Evolutionary conservation across 2,888 invertebrate genomes (phyloP), one percentile per base, ranked within the genome.

Genomic region (Odontothrips loti): DNA sequence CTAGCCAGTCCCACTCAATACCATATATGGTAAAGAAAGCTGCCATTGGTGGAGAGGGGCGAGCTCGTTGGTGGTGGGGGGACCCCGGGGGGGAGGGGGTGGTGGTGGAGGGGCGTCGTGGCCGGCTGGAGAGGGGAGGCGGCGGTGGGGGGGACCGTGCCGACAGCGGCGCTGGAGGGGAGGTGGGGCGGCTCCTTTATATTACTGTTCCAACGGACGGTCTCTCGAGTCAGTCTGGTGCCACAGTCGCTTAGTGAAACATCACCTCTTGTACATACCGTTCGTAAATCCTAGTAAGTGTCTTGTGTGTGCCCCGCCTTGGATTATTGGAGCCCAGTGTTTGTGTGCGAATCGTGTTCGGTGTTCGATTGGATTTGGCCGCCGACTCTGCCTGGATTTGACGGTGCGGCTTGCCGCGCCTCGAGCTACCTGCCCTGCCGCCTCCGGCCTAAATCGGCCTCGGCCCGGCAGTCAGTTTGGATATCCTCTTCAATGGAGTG

Each of bases 1-100:
- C 68, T 75, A 75, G 68, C 68, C 12, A 75, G 68, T 23, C 68
- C 68, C 68, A 27, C 68, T 75, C 68, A 75, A 75, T 91, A 90
- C 93, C 93, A 91, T 93, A 93, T 93, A 93, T 92, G 93, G 93
- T 92, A 91, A 93, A 92, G 91, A 91, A 90, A 89, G 87, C 89
- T 88, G 88, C 90, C 89, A 93, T 93, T 93, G 92, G 92, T 87
- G 82, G 82, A 81, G 80, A 82, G 82, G 81, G 81, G 81, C 87
- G 90, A 8, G 68, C 34, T 88, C 86, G 87, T 86, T 86, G 86
- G 85, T 86, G 86, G 85, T 87, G 86, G 86, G 88, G 86, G 89
- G 81, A 80, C 80, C 81, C 80, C 81, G 82, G 27, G 34, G 23
- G 68, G 68, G 10, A 9, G 12, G 68, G 27, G 68, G 68, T 9